Conservation (phyloP, 2,888 invertebrate genomes). For the Orchesella flavescens region DNA sequence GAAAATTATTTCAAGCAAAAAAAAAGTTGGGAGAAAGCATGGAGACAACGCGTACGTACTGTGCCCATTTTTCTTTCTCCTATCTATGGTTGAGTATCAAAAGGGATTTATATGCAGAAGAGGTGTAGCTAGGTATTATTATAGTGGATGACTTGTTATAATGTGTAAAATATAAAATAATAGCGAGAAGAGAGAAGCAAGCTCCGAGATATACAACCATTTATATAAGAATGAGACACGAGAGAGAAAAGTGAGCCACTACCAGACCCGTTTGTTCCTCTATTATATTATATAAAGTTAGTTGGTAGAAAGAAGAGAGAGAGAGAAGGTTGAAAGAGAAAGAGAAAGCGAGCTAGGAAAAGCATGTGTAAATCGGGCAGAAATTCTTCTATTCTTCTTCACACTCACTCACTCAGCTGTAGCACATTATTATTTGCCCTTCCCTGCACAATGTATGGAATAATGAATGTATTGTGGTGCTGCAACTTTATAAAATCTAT, state of each 20-base stretch:
- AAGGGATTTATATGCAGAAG: too few species aligned
- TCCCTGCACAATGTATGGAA: constrained; percentile 27
- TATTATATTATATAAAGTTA: constrained; percentile 22
- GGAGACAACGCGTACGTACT: background rate
- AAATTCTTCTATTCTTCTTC: constrained; percentile 60
- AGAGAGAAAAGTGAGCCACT: constrained; percentile 52
- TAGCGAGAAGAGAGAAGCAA: too few species aligned
- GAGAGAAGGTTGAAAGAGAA: constrained; percentile 54
- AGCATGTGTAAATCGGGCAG: constrained; percentile 60
- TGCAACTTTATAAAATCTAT: background rate
- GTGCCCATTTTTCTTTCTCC: too few species aligned
- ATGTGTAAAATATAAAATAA: too few species aligned
- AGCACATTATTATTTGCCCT: constrained; percentile 60
- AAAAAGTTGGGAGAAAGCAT: background rate
- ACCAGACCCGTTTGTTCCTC: constrained; percentile 36
- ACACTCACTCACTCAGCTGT: constrained; percentile 57
- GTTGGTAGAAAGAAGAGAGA: constrained; percentile 22
- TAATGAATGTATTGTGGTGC: constrained; percentile 45
- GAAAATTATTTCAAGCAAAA: too few species aligned
- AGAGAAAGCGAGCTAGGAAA: constrained; percentile 17
- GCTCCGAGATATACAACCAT: background rate
- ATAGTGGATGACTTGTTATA: too few species aligned
- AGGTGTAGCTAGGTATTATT: too few species aligned
- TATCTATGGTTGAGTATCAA: too few species aligned
- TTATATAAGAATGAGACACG: constrained; percentile 7